These are phyloP conservation scores for Sebastes iracundus DNA, from an alignment of 2,797 vertebrate species.

Conservation along the genomic window DNA sequence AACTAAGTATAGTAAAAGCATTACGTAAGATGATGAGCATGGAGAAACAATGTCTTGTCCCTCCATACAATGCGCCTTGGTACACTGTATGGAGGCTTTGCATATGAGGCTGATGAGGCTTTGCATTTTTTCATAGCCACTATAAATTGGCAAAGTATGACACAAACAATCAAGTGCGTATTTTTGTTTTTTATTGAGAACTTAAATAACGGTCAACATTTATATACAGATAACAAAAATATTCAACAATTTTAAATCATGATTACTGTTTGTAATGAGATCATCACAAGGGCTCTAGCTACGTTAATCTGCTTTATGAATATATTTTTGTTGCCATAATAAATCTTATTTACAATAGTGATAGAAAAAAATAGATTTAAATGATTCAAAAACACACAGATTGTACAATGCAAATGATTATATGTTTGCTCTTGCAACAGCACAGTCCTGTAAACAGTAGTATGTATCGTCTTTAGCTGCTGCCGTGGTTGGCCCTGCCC, in stretches of 20 bases:
- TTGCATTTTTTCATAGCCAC: neutral
- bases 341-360: constrained; percentile 47
- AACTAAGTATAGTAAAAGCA: neutral
- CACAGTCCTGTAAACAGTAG: constrained; percentile 15
- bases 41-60: neutral
- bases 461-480: constrained; percentile 32
- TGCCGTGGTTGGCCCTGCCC: constrained; percentile 52
- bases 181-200: constrained; percentile 20
- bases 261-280: neutral
- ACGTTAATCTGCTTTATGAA: constrained; percentile 3
- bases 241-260: constrained; percentile 7
- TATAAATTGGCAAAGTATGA: neutral
- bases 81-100: no score
- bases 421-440: neutral
- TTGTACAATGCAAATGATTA: neutral
- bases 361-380: constrained; percentile 70
- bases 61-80: neutral
- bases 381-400: constrained; percentile 8
- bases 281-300: neutral
- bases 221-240: constrained; percentile 21
- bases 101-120: no score
- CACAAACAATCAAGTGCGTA: neutral
- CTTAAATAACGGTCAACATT: constrained; percentile 37
- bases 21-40: neutral
- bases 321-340: constrained; percentile 1